A percentile compares a stretch with the other conserved stretches of the same genome.
Conservation (phyloP, 1,140 invertebrate species). For the Prorops nasuta region DNA sequence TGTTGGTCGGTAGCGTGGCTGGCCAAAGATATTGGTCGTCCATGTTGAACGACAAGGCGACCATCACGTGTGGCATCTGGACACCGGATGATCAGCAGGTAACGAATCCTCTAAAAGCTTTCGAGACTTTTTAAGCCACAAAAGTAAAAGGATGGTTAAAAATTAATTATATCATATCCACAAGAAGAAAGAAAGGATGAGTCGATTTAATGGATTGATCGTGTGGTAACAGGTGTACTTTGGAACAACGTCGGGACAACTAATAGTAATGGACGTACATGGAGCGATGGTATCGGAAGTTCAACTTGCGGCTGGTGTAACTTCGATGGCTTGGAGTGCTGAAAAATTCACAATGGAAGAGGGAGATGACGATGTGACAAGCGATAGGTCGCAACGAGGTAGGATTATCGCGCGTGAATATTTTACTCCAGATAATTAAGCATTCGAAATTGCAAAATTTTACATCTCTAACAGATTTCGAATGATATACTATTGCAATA, state of each 20-base stretch:
- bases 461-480: too few relatives aligned
- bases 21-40: slow-evolving; percentile 98
- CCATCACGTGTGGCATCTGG: slow-evolving; percentile 96
- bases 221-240: slow-evolving; percentile 90
- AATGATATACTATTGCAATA: too few relatives aligned
- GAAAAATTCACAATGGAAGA: slow-evolving; percentile 99
- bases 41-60: slow-evolving; percentile 90
- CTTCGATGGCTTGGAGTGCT: slow-evolving; percentile 92
- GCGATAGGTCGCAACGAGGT: slow-evolving; percentile 38
- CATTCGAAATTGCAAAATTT: too few relatives aligned
- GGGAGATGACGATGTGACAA: slow-evolving; percentile 70
- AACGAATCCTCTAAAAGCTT: slow-evolving; percentile 10
- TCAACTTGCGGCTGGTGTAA: slow-evolving; percentile 81
- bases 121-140: too few relatives aligned
- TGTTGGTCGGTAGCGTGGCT: slow-evolving; percentile 92
- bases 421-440: too few relatives aligned
- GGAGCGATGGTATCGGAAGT: slow-evolving; percentile 93
- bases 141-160: too few relatives aligned
- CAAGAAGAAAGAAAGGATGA: too few relatives aligned
- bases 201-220: too few relatives aligned
- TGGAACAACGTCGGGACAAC: slow-evolving; percentile 88
- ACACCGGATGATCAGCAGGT: slow-evolving; percentile 95
- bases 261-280: slow-evolving; percentile 95
- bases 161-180: too few relatives aligned
- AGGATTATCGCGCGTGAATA: slow-evolving; percentile 4